These are phyloP conservation scores for Syrista parreyssii DNA, from an alignment of 2,888 invertebrate genomes.

Conservation along the genomic window DNA sequence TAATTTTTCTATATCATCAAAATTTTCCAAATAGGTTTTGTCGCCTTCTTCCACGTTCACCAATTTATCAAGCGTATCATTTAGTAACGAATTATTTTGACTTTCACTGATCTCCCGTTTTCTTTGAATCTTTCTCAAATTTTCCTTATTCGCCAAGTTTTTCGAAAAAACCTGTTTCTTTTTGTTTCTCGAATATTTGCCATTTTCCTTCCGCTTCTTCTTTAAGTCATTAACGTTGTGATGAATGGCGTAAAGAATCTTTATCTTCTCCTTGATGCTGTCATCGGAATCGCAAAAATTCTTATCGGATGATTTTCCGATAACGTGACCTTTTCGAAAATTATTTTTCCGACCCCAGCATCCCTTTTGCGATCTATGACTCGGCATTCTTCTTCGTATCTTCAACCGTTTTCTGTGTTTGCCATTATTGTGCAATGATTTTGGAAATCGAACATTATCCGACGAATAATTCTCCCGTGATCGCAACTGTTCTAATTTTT, in stretches of 20 bases:
- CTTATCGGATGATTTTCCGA: neutral
- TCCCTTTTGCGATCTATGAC: neutral
- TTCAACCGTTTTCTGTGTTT: neutral
- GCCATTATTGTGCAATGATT: neutral
- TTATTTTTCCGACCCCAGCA: neutral
- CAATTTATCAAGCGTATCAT: neutral
- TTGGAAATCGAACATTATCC: neutral
- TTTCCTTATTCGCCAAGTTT: neutral
- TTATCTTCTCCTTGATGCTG: slow-evolving; percentile 32
- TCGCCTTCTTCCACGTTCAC: neutral
- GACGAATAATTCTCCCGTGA: neutral
- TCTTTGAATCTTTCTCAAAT: neutral
- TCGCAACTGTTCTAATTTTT: neutral
- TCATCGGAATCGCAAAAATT: neutral
- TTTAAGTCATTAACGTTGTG: slow-evolving; percentile 13
- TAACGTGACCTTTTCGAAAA: neutral
- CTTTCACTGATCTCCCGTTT: neutral
- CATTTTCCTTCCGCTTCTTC: neutral
- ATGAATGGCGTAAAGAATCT: slow-evolving; percentile 32
- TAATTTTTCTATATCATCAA: neutral
- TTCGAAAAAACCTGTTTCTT: neutral
- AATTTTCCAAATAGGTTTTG: neutral
- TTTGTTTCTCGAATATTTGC: neutral
- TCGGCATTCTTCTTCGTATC: neutral
- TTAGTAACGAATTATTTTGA: neutral